These are phyloP conservation scores for Siphamia tubifer DNA, from an alignment of 2,113 vertebrate species.

Conservation along the genomic window DNA sequence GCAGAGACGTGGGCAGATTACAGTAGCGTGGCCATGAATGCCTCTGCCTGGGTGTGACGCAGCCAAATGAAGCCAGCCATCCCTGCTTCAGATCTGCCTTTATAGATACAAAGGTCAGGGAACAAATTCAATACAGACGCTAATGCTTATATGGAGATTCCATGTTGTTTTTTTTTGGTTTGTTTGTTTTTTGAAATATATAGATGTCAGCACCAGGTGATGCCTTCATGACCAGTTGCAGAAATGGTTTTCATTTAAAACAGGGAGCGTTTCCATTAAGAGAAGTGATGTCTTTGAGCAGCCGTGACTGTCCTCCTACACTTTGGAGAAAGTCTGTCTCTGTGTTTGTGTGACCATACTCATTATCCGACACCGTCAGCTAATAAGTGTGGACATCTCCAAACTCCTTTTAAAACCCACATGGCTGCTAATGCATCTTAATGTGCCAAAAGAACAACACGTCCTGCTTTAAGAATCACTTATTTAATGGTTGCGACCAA, in stretches of 20 bases:
- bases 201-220: slow-evolving; percentile 58
- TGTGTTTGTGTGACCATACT: slow-evolving; percentile 31
- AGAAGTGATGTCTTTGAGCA: slow-evolving; percentile 71
- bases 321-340: neutral
- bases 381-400: slow-evolving; percentile 20
- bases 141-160: slow-evolving; percentile 15
- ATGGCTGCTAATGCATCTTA: neutral
- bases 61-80: slow-evolving; percentile 61
- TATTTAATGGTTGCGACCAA: slow-evolving; percentile 70
- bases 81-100: slow-evolving; percentile 40
- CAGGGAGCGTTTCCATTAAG: slow-evolving; percentile 62
- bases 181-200: too few species aligned
- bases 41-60: slow-evolving; percentile 58
- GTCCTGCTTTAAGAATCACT: slow-evolving; percentile 63
- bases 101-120: slow-evolving; percentile 30
- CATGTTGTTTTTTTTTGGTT: neutral
- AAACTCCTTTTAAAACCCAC: slow-evolving; percentile 7
- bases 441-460: slow-evolving; percentile 43
- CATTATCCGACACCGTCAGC: slow-evolving; percentile 22
- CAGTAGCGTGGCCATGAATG: slow-evolving; percentile 73
- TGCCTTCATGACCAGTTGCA: slow-evolving; percentile 77
- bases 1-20: slow-evolving; percentile 49
- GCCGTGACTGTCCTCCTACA: slow-evolving; percentile 22
- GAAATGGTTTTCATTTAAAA: slow-evolving; percentile 47
- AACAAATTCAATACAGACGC: slow-evolving; percentile 9